phyloP scores from a whole-genome alignment of 2,113 vertebrate genomes.

The Lamprologus ornatipinnis region DNA sequence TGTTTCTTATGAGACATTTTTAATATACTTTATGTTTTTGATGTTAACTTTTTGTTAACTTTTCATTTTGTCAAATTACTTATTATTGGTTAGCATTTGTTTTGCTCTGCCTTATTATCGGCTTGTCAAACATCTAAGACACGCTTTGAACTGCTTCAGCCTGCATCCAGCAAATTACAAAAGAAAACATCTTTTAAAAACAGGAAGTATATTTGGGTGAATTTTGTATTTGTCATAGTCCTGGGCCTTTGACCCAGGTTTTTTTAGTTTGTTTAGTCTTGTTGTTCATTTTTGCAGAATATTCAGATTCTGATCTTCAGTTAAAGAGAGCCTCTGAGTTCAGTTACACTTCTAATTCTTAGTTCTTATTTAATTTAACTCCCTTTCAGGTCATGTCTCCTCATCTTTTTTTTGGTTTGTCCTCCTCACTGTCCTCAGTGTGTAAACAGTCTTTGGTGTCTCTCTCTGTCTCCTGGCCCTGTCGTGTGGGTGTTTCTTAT shows the following conservation, averaged over 20 bases:
- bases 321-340: background rate
- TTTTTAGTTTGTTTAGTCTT: background rate
- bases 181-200: background rate
- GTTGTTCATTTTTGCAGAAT: background rate
- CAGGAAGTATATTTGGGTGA: background rate
- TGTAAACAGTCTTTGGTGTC: accelerated
- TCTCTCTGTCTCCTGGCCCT: background rate
- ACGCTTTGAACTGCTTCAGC: background rate
- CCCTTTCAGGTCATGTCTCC: background rate
- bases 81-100: background rate
- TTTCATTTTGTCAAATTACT: background rate
- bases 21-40: background rate
- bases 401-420: background rate
- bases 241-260: background rate
- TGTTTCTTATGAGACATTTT: background rate
- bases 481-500: background rate
- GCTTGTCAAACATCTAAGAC: background rate
- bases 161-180: background rate
- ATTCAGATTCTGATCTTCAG: background rate
- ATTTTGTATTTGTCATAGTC: background rate
- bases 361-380: background rate
- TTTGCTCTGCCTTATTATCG: background rate
- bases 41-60: background rate
- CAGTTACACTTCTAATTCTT: background rate
- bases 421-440: background rate